Percentiles rank a stretch among this genome's conserved stretches.
These are phyloP conservation scores for Fragum sueziense DNA, from an alignment of 2,888 invertebrate genomes.

Conservation along the genomic window DNA sequence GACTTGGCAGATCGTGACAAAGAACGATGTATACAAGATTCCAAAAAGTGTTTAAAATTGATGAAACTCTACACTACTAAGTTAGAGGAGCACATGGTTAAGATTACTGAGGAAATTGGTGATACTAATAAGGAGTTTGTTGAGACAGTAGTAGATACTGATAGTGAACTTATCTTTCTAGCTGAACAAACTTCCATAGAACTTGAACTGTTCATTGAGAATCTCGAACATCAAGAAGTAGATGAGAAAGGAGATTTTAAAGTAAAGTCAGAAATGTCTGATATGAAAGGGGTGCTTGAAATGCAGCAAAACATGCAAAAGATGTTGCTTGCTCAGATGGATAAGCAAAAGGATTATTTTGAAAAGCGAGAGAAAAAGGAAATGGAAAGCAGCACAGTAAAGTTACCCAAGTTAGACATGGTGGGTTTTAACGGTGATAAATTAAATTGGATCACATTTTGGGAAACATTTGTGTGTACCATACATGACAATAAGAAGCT, in stretches of 20 bases:
- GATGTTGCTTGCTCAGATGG: constrained; percentile 21
- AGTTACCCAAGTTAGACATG: constrained; percentile 34
- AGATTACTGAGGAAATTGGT: not conserved
- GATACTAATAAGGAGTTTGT: not conserved
- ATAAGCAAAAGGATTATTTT: constrained; percentile 17
- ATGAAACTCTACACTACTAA: not conserved
- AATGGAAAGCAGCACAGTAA: constrained; percentile 9
- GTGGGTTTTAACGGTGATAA: constrained; percentile 25
- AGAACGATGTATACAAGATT: not conserved
- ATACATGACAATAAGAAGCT: constrained; percentile 26
- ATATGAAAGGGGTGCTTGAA: not conserved
- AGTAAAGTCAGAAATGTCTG: not conserved
- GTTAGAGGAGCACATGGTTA: not conserved
- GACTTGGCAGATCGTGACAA: not conserved
- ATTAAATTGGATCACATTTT: constrained; percentile 30
- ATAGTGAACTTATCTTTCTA: not conserved
- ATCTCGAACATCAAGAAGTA: not conserved
- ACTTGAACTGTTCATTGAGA: not conserved
- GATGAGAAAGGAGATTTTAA: not conserved
- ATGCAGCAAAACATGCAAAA: not conserved
- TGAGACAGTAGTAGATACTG: not conserved
- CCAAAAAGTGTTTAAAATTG: not conserved
- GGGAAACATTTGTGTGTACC: constrained; percentile 36
- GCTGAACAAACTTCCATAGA: not conserved
- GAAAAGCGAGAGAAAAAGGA: constrained; percentile 6